Conservation (phyloP, 2,888 invertebrate genomes). For the Anticlea derivata region DNA sequence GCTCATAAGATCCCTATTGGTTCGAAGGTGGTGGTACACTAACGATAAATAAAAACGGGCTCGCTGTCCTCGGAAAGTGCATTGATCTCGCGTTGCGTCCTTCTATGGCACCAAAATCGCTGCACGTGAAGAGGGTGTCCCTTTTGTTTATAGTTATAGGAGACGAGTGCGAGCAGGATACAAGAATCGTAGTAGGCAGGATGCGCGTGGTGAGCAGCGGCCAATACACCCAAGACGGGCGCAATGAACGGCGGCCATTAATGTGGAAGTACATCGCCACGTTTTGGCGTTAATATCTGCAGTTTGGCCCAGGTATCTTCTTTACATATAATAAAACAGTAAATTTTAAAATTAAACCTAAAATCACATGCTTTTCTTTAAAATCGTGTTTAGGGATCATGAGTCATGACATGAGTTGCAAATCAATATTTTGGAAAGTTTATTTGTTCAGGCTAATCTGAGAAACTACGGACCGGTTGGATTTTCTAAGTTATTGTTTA, state of each 20-base stretch:
- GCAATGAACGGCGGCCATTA: conserved; percentile 80
- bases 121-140: conserved; percentile 74
- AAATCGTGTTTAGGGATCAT: too few relatives aligned
- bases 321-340: too few relatives aligned
- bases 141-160: conserved; percentile 57
- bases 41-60: conserved; percentile 76
- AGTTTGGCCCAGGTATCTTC: conserved; percentile 3
- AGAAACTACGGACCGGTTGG: too few relatives aligned
- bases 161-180: conserved; percentile 65
- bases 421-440: too few relatives aligned
- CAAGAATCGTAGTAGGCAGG: conserved; percentile 75
- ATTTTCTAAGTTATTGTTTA: too few relatives aligned
- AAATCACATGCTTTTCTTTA: too few relatives aligned
- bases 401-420: too few relatives aligned
- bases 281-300: conserved; percentile 75
- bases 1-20: conserved; percentile 64
- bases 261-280: conserved; percentile 68
- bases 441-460: too few relatives aligned
- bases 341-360: too few relatives aligned
- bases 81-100: conserved; percentile 81
- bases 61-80: conserved; percentile 81
- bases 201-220: conserved; percentile 78
- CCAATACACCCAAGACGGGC: conserved; percentile 80
- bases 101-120: conserved; percentile 80
- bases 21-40: conserved; percentile 49